Evolutionary conservation across 2,113 vertebrate genomes (phyloP), one percentile per base, ranked within the genome.

Genomic region (Mormoops blainvillei): DNA sequence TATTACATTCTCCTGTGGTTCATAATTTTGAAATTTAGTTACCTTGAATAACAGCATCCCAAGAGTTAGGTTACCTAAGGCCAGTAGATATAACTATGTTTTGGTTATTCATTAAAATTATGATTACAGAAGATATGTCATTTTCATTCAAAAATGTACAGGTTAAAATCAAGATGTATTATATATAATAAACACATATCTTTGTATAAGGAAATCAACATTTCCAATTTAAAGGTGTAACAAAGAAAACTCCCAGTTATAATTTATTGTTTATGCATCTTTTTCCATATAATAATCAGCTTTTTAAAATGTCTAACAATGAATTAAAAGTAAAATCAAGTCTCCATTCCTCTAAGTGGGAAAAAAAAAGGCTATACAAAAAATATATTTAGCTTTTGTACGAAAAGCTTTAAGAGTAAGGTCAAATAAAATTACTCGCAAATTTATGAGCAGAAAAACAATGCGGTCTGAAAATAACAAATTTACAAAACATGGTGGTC

Each of bases 261-360:
- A 92, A 90, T 52, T 85, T 65, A 70, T 8, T 63, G 16, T 41
- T 63, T 83, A 86, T 33, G 8, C 20, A 86, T 33, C 5, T 81
- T 92, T 89, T 88, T 70, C 19, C 24, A 81, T 87, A 63, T 76
- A 88, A 56, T 22, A 70, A 31, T 50, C 63, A 87, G 77, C 28
- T 85, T 91, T 94, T 76, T 45, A 84, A 84, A 82, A 91, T 26
- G 83, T 73, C 36, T 95, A 97, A 65, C 18, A 96, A 67, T 77
- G 33, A 95, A 96, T 26, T 84, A 61, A 95, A 91, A 92, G 58
- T 71, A n/a, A 89, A 76, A 87, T 87, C 50, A 89, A 61, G 77
- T 61, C 7, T 33, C 38, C 41, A 78, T 86, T 85, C 48, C 89
- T 90, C 24, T 14, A 71, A 33, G 24, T 63, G 33, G n/a, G 61